A percentile compares a stretch with the other conserved stretches of the same genome.
phyloP scores from a whole-genome alignment of 1,140 invertebrate genomes.

The Epicauta chinensis region DNA sequence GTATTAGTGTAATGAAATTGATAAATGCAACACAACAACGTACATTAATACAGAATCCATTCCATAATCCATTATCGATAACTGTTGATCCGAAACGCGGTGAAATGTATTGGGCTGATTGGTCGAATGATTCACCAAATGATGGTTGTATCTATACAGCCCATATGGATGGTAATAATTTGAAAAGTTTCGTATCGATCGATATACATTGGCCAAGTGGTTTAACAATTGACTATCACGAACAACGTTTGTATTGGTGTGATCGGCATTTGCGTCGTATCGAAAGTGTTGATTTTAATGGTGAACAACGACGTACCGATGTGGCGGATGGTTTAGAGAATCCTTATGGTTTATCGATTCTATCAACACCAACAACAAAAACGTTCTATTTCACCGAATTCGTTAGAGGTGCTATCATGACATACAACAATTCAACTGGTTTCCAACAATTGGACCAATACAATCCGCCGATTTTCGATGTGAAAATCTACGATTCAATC shows the following conservation, averaged over 20 bases:
- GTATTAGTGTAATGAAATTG: conserved; percentile 57
- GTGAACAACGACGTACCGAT: conserved; percentile 58
- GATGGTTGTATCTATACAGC: conserved; percentile 57
- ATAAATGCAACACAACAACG: conserved; percentile 47
- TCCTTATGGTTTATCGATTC: conserved; percentile 64
- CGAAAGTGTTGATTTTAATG: conserved; percentile 69
- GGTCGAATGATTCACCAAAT: conserved; percentile 52
- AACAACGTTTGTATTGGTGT: conserved; percentile 68
- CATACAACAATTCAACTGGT: conserved; percentile 43
- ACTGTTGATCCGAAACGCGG: conserved; percentile 58
- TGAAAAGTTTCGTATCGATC: conserved; percentile 46
- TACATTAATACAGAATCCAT: conserved; percentile 49
- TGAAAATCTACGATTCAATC: conserved; percentile 52
- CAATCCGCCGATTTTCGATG: conserved; percentile 55
- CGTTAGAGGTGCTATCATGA: conserved; percentile 51
- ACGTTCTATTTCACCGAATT: conserved; percentile 69
- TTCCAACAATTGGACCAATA: conserved; percentile 43
- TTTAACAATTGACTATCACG: conserved; percentile 74
- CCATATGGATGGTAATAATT: conserved; percentile 74
- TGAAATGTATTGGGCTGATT: conserved; percentile 75
- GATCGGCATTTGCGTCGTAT: conserved; percentile 65
- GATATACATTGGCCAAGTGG: conserved; percentile 80
- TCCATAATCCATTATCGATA: conserved; percentile 57
- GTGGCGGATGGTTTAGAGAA: conserved; percentile 53
- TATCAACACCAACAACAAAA: conserved; percentile 34